Evolutionary conservation across 2,888 invertebrate species (phyloP), one percentile per base, ranked within the genome.

Genomic region (Tubulanus polymorphus): DNA sequence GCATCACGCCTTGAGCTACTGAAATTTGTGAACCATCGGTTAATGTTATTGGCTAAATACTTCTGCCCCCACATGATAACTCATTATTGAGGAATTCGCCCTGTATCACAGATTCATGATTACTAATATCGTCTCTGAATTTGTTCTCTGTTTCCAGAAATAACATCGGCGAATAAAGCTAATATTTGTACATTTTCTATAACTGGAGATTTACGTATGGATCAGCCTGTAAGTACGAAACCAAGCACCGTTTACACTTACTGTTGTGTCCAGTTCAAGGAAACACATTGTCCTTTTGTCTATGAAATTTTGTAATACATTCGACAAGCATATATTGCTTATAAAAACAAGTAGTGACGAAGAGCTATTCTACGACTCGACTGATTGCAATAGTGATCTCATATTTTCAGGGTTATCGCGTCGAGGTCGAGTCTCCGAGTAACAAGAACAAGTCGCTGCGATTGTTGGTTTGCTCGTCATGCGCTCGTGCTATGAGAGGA

Each of bases 131-230:
- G n/a, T n/a, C n/a, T n/a, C n/a, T n/a, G n/a, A n/a, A n/a, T n/a
- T n/a, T n/a, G n/a, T n/a, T 35, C 37, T 56, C 23, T 18, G 45
- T 37, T 56, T 64, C n/a, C 65, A 75, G 78, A 77, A 62, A 74
- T 78, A 20, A 77, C 78, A 1, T 75, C 76, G 8, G 77, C 78
- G 10, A 78, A 75, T 62, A 70, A 68, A 54, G 74, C 73, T 2
- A 74, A 75, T 63, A 75, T 78, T 12, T 78, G 78, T 61, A 76
- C 76, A 1, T 75, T 66, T 58, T 68, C 78, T 51, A 74, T 78
- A 28, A 63, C 72, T 26, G 66, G 68, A 55, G 66, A 65, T 18
- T 68, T 66, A 18, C 69, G 73, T 37, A 69, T 78, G 28, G 73
- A 76, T 55, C 78, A 78, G 58, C 76, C 75, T 23, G 78, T 78